Base-by-base conservation (phyloP, 2,113 vertebrate genomes). In the Lanius collurio region DNA sequence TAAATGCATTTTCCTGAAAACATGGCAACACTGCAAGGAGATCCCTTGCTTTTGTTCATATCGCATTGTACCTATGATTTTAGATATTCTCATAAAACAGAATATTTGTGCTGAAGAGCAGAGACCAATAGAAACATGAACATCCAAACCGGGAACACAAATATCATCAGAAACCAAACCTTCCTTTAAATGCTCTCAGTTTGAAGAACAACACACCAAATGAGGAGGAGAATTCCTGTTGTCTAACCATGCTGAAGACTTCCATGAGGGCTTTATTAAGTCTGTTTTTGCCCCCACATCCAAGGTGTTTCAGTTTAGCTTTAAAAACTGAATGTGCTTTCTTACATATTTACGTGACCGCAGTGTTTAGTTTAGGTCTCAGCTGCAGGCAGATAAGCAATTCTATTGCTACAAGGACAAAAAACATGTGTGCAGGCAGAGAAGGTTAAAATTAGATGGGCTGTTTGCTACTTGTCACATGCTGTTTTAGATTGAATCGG, bases 391-490 rank as follows among this genome's bases (percentile, higher is more conserved):
- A 92, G 44, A 94, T 77, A 52, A 83, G 46, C 55, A 81, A 46
- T 57, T 83, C 37, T 87, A 91, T 89, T 39, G 55, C 56, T 50
- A 19, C 81, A 71, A 55, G 69, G 93, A 78, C 64, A 91, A 91
- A 91, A 62, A 26, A 13, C 68, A 50, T 19, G 46, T 41, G 76
- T 42, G 37, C 47, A 47, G 49, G 31, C 74, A 93, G 37, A 64
- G 52, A 83, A 87, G 53, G 56, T 93, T 94, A 94, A 90, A 91
- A 85, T 90, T 73, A 83, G 35, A 65, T 42, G 24, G 70, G 46
- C n/a, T 75, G 24, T 55, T 94, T 95, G 65, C 65, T 91, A 52
- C 50, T 90, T 95, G 92, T 79, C 93, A 85, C 70, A 62, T 65
- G 73, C 62, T 82, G 49, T 10, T 78, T 69, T 47, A 93, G 62